A percentile compares a stretch with the other conserved stretches of the same genome.
Conservation (phyloP, 2,888 invertebrate genomes). For the Dermolepida albohirtum region DNA sequence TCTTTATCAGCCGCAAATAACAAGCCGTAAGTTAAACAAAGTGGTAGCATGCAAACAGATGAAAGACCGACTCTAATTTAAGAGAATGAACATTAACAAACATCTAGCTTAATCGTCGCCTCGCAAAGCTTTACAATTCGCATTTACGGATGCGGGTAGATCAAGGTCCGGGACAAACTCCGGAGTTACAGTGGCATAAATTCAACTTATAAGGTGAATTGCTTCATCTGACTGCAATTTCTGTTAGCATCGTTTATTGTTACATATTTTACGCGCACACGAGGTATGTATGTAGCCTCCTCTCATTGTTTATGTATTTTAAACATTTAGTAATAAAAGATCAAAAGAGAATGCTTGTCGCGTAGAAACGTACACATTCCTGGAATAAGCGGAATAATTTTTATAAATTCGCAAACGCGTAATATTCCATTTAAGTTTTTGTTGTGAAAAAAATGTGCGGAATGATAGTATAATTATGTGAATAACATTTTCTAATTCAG, state of each 20-base stretch:
- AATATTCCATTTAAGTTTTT: too few relatives aligned
- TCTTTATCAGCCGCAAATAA: too few relatives aligned
- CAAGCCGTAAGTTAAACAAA: too few relatives aligned
- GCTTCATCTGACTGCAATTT: conserved; percentile 11
- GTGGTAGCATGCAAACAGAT: conserved; percentile 1
- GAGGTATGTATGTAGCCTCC: not conserved
- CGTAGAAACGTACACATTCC: too few relatives aligned
- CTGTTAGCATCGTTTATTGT: not conserved
- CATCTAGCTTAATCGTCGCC: not conserved
- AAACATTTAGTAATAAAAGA: too few relatives aligned
- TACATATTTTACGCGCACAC: not conserved
- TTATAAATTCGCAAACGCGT: too few relatives aligned
- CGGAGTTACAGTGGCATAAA: conserved; percentile 1
- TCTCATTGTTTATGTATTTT: too few relatives aligned
- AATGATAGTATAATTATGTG: too few relatives aligned
- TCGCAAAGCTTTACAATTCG: too few relatives aligned
- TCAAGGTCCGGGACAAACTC: conserved; percentile 10
- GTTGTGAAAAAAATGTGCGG: too few relatives aligned
- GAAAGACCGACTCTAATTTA: not conserved
- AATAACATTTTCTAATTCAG: not conserved
- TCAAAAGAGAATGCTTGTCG: too few relatives aligned
- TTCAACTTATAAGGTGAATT: conserved; percentile 11
- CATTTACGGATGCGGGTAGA: conserved; percentile 5
- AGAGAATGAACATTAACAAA: conserved; percentile 12
- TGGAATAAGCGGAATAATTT: too few relatives aligned